Base-by-base conservation (phyloP, 2,888 invertebrate species). In the Sarcophaga carnaria region DNA sequence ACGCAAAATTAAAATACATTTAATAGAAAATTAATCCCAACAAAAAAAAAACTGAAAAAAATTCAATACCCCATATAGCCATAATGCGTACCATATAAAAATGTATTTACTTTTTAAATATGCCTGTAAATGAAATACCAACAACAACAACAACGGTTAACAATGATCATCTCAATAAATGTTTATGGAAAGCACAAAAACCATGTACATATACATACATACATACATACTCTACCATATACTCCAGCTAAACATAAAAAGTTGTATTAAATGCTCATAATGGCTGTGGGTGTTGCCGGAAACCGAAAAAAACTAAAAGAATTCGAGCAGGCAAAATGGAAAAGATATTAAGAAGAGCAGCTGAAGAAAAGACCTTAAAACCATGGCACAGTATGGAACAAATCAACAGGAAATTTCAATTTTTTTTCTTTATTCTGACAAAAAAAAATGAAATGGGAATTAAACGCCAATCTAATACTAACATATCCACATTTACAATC, bases 341-440 rank as follows among this genome's bases (percentile, higher is more conserved):
- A 47, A 71, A 49, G 4, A 75, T 54, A 54, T 54, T 17, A 54
- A 54, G 54, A 12, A 37, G 54, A 54, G 17, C 54, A 54, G 54
- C 17, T 3, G 54, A 4, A 17, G 14, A 64, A 37, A 69, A 27
- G 27, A 70, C 37, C 27, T 12, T 63, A n/a, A 74, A 60, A 62
- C 70, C 59, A 17, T n/a, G 37, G 62, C 75, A 76, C 85, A 86
- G 66, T 54, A 62, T 59, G 76, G 20, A 77, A 69, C 74, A 80
- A 74, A 75, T 87, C 80, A 81, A 80, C 74, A 80, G 80, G 69
- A 83, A 82, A 80, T 77, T 80, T 83, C 64, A 47, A n/a, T 45
- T 67, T 45, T 67, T 20, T 20, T 66, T 37, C 2, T 37, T 8
- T 27, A 10, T 63, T 63, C 20, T 54, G 12, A 4, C 17, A 37